Evolutionary conservation across 2,113 vertebrate genomes (phyloP), one percentile per base, ranked within the genome.

Genomic region (Catharus minimus): DNA sequence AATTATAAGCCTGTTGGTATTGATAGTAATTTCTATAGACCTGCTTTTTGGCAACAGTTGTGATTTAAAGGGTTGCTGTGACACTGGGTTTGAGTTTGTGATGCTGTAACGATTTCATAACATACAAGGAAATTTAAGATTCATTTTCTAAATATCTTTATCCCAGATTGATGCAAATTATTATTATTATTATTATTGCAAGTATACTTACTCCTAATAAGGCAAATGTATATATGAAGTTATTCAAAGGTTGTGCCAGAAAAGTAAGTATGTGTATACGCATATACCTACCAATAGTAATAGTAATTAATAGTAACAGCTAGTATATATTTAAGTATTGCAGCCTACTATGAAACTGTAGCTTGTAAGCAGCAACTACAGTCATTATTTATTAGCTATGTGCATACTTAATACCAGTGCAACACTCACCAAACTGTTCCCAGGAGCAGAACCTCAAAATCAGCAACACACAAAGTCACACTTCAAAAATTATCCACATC

Each of bases 31-130:
- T 67, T 69, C 36, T 47, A 12, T 21, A 58, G 44, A 33, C 28
- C 3, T 66, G 4, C 23, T 30, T 65, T 72, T 88, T 65, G 24
- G 39, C 22, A 49, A 36, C 15, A 30, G 11, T 64, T 0, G 0
- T 5, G 3, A 32, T n/a, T 80, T 80, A 55, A 55, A 33, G 13
- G 8, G 10, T 64, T 76, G 26, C 22, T 9, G 2, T 64, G 36
- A 32, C 58, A 24, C 24, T 38, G 39, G 21, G 8, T 67, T 64
- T 72, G 39, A 41, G 30, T 76, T 21, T n/a, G 36, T 27, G 23
- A 21, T 2, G 4, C 22, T 50, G 22, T n/a, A 50, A 46, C 0
- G 3, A 71, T 58, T 83, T 49, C 10, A 4, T 55, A 62, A 50
- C 38, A 58, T 46, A 21, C 7, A 55, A 83, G 32, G 33, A 46